Conservation (phyloP, 2,797 vertebrate species). For the Platyrinchus mystaceus region DNA sequence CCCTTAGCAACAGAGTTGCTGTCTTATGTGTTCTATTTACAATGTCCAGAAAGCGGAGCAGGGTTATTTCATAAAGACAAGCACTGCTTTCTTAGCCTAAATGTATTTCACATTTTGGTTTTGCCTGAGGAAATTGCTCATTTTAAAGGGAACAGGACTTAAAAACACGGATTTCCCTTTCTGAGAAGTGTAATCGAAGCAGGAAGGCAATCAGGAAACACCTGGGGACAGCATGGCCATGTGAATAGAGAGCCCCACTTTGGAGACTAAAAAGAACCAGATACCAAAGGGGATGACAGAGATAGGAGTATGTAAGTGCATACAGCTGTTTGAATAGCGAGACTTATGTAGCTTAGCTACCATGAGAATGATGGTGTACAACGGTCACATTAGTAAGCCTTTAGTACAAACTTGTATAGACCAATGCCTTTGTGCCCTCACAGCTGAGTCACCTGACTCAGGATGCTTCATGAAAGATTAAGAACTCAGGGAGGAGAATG, state of each 20-base stretch:
- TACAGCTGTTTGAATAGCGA: not conserved
- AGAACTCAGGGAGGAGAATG: not conserved
- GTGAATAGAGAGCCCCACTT: not conserved
- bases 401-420: not conserved
- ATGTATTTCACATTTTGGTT: not conserved
- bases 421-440: not conserved
- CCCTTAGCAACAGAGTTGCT: not conserved
- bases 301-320: not conserved
- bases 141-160: not conserved
- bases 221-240: not conserved
- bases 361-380: fast-evolving
- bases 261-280: not conserved
- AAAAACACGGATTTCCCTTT: not conserved
- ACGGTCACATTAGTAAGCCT: not conserved
- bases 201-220: not conserved
- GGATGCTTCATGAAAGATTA: not conserved
- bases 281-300: not conserved
- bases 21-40: not conserved
- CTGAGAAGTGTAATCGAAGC: not conserved
- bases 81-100: not conserved
- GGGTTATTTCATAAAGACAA: not conserved
- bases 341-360: not conserved
- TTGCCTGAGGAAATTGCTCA: not conserved
- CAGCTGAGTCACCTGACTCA: not conserved
- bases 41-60: not conserved